Base-by-base conservation (phyloP, 1,140 invertebrate genomes). In the Drosophila virilis region DNA sequence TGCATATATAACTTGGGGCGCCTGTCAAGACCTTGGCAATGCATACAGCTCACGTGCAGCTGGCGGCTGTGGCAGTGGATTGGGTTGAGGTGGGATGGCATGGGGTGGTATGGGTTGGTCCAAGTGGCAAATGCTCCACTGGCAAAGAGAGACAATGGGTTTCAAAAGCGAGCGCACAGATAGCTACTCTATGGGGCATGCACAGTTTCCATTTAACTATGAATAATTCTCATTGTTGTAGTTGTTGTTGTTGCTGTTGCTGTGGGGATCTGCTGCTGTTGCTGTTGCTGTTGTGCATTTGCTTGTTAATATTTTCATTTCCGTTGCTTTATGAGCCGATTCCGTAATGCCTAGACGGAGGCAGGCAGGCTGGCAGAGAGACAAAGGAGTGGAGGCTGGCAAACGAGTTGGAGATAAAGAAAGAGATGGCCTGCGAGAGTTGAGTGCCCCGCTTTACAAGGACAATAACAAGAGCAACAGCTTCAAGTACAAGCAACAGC, bases 221-320 rank as follows among this genome's bases (percentile, higher is more conserved):
- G 84, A 88, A 88, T 88, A 88, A 89, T 89, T 89, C 79, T 15
- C 28, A 35, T 46, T 65, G 57, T 54, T 83, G 58, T 59, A 69
- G 38, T 22, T 52, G 43, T 13, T 58, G 42, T 46, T 74, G 57
- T 58, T 62, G 28, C 15, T 51, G 55, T 28, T 62, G n/a, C n/a
- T 58, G n/a, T 55, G 50, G 64, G 58, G 40, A 17, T 28, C 17
- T 42, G 58, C 15, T 46, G 32, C n/a, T 45, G 40, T 15, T 64
- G 38, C n/a, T 62, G 40, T 3, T 75, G 57, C 40, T 74, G 71
- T 40, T 84, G 84, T 86, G 78, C 85, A 90, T 74, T 91, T 83
- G 89, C 81, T 84, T 91, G 88, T 91, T 91, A 91, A 91, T 91
- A 91, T 91, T 91, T 91, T 80, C 88, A 91, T 91, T 91, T 91